These are phyloP conservation scores for Luehdorfia chinensis DNA, from an alignment of 1,140 invertebrate genomes.

Conservation along the genomic window DNA sequence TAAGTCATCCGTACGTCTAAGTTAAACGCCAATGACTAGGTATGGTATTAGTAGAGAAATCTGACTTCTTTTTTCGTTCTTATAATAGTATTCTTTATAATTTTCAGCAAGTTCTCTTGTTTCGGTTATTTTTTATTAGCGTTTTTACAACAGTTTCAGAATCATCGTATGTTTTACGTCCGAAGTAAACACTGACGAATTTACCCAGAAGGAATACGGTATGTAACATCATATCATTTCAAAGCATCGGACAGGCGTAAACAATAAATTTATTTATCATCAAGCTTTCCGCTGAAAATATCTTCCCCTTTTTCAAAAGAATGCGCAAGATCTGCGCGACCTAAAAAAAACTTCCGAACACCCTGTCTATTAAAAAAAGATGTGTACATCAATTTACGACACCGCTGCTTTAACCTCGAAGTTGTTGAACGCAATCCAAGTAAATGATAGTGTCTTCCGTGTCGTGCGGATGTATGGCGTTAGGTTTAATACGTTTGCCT, in stretches of 20 bases:
- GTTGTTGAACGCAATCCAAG: constrained; percentile 58
- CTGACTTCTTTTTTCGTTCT: no score
- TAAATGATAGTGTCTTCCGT: constrained; percentile 52
- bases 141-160: constrained; percentile 3
- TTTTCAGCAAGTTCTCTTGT: constrained; percentile 4
- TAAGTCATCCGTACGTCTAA: no score
- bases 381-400: constrained; percentile 39
- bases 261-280: constrained; percentile 18
- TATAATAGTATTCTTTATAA: no score
- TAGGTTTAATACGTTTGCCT: constrained; percentile 28
- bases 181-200: constrained; percentile 12
- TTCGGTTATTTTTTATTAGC: constrained; percentile 9
- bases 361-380: constrained; percentile 14
- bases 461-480: constrained; percentile 41
- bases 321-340: background rate
- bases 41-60: no score
- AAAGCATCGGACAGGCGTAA: constrained; percentile 13
- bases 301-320: background rate
- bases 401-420: constrained; percentile 41
- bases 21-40: no score
- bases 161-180: no score
- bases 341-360: constrained; percentile 1
- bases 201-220: constrained; percentile 10
- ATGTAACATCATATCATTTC: constrained; percentile 17
- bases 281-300: constrained; percentile 12